Percentiles rank a stretch among this genome's conserved stretches.
Conservation (phyloP, 2,113 vertebrate genomes). For the Agapornis roseicollis region DNA sequence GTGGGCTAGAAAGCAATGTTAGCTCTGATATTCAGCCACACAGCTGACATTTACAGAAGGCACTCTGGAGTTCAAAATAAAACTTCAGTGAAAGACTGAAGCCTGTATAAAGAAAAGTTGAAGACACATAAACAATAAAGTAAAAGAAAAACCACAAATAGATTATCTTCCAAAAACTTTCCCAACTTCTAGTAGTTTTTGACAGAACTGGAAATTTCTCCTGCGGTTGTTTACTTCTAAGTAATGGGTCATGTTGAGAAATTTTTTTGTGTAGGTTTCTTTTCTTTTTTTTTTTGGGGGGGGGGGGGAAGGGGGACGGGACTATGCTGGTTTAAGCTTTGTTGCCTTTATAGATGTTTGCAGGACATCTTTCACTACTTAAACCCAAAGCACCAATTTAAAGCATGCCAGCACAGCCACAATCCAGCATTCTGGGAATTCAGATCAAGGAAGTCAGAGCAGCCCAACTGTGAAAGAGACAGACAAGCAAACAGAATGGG, state of each 20-base stretch:
- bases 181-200: background rate
- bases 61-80: background rate
- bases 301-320: too few species aligned
- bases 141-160: background rate
- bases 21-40: background rate
- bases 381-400: background rate
- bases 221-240: background rate
- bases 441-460: background rate
- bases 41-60: background rate
- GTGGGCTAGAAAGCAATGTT: background rate
- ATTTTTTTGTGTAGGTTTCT: background rate
- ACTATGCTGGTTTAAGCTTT: fast-evolving
- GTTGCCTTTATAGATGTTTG: background rate
- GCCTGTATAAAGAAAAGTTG: background rate
- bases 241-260: fast-evolving
- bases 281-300: too few species aligned
- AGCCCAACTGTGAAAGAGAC: background rate
- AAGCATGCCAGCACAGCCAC: background rate
- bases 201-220: background rate
- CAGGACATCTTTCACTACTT: background rate
- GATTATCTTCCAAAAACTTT: background rate
- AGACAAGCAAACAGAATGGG: background rate
- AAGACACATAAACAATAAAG: background rate
- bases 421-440: background rate
- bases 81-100: background rate